Evolutionary conservation across 2,888 invertebrate genomes (phyloP).

Genomic region (Netelia inedita): DNA sequence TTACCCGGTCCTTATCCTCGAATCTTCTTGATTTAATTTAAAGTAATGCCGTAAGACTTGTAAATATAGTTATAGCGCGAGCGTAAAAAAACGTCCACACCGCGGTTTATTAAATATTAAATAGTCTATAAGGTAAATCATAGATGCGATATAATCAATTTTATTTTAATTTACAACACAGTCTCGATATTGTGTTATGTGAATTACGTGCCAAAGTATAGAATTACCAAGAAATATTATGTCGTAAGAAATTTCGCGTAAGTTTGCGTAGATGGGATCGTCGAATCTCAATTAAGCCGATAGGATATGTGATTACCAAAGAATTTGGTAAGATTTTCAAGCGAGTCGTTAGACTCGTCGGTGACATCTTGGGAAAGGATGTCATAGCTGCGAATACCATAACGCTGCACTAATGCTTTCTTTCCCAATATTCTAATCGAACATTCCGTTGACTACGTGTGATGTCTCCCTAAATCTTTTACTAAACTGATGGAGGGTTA

Average conservation of each 20-base stretch:
- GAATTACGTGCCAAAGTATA: conserved; percentile 84
- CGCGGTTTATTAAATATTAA: conserved; percentile 16
- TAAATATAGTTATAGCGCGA: background rate
- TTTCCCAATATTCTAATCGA: background rate
- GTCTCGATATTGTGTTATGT: conserved; percentile 79
- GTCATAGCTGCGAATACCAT: background rate
- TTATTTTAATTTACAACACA: conserved; percentile 73
- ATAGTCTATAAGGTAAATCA: background rate
- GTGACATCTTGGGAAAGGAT: background rate
- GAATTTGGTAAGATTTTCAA: background rate
- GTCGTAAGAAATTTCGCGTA: conserved; percentile 64
- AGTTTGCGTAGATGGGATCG: conserved; percentile 55
- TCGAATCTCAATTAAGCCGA: conserved; percentile 2
- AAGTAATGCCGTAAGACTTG: conserved; percentile 17
- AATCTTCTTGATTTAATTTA: conserved; percentile 30
- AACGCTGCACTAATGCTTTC: background rate
- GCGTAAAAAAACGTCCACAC: conserved; percentile 32
- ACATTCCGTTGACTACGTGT: background rate
- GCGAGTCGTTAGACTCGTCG: background rate
- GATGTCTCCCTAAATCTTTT: background rate
- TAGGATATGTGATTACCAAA: conserved; percentile 13
- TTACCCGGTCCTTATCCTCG: conserved; percentile 24
- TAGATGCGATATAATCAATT: conserved; percentile 64
- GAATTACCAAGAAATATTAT: conserved; percentile 71
- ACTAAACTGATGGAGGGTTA: background rate